Base-by-base conservation (phyloP, 2,888 invertebrate genomes). In the Troglohyphantes excavatus region DNA sequence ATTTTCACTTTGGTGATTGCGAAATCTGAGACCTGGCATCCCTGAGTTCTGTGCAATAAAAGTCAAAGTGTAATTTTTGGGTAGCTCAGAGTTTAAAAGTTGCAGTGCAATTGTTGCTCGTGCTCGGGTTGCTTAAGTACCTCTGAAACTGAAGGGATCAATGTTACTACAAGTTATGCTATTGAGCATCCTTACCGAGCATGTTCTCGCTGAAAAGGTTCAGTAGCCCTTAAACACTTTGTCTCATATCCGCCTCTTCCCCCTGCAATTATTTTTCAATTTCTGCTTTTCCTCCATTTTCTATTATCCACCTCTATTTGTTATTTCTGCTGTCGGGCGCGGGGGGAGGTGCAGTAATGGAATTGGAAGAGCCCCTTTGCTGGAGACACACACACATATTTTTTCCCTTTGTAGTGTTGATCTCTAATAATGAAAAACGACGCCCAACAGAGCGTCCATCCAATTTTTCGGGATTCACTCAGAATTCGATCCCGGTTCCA, bases 401-500 rank as follows among this genome's bases (percentile, higher is more conserved):
- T 39, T 19, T 43, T 26, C 26, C 46, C 46, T 73, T 73, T 73
- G 23, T 65, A 65, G 46, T 46, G 73, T 73, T 73, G 39, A 73
- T 70, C 53, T 76, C 9, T 61, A 39, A 46, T 68, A 81, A 81
- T 81, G 79, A 81, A 68, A 81, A 81, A 81, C 29, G 79, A 81
- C 68, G 67, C 19, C 29, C 82, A 82, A 19, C 61, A 39, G 82
- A 70, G 59, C 46, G 39, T 61, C 83, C 67, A 75, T 21, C 65
- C 67, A 84, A 73, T 65, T 73, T 83, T 73, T 73, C 27, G 73
- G 73, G 73, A 73, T 83, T 84, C 75, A 46, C 67, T 84, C 75
- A 27, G 84, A 75, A 67, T 84, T 83, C 72, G 61, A 83, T 83
- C 83, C 43, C 83, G 72, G 63, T 83, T 84, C 84, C 84, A 84